Evolutionary conservation across 2,113 vertebrate genomes (phyloP), one percentile per base, ranked within the genome.

Genomic region (Corynorhinus townsendii): DNA sequence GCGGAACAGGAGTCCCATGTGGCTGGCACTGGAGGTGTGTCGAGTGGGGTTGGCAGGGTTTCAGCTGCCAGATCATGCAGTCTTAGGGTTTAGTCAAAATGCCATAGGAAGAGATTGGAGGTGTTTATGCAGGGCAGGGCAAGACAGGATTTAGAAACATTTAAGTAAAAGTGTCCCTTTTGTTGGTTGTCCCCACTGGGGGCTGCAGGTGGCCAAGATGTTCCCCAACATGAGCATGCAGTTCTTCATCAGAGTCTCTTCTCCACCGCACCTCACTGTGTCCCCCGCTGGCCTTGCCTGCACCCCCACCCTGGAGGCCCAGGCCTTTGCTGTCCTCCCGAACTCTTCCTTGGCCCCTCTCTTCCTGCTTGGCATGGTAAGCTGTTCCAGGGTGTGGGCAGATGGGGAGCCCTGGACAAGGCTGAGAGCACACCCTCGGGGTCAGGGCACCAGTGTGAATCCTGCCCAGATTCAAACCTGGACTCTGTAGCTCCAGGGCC

Each of bases 361-460:
- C 77, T 99, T 99, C 73, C 68, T 96, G 79, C 96, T 99, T 20
- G 85, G 69, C 22, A 14, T 97, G 98, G 98, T 99, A 97, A 98
- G 98, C 4, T 0, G 14, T 54, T 47, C 76, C 38, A 3, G 11
- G 69, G 76, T n/a, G 5, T 0, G 28, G 2, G 56, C 64, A 43
- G 40, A 35, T 2, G 28, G 79, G 77, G 64, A 38, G 24, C 35
- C 62, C 56, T 10, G 33, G 52, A 9, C 19, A 54, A 11, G 15
- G 49, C 62, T 2, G 0, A 17, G 1, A 4, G 22, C 38, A 19
- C 20, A 14, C 17, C 7, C 77, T 77, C 0, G 3, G 35, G 30
- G 7, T n/a, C 45, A 24, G 24, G 24, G 8, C 33, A n/a, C 14
- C 10, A 2, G 54, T 1, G 56, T 6, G 11, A 90, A 22, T 40